phyloP scores from a whole-genome alignment of 1,140 invertebrate species.

The Trialeurodes vaporariorum region DNA sequence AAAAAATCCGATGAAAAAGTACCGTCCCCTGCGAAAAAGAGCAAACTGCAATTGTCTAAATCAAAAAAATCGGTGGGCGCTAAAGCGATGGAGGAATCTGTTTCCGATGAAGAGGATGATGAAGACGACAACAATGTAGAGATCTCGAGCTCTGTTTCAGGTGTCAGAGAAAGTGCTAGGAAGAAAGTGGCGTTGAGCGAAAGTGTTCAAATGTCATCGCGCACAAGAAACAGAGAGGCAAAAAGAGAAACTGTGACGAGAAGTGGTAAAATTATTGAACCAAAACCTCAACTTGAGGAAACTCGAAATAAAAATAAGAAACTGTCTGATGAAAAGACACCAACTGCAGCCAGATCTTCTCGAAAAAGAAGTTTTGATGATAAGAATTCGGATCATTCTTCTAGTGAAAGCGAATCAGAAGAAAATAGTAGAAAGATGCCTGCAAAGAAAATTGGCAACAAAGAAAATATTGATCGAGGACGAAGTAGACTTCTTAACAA shows the following conservation, averaged over 20 bases:
- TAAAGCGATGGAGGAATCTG: neutral
- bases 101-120: neutral
- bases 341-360: neutral
- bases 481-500: too few relatives aligned
- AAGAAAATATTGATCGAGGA: too few relatives aligned
- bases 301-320: neutral
- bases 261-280: neutral
- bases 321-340: neutral
- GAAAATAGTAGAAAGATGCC: too few relatives aligned
- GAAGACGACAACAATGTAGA: too few relatives aligned
- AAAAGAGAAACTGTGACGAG: neutral
- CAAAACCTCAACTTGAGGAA: neutral
- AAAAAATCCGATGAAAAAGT: neutral
- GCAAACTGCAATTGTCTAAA: neutral
- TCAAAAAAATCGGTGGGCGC: neutral
- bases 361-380: neutral
- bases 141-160: too few relatives aligned
- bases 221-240: neutral
- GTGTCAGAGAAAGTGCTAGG: neutral
- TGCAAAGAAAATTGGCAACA: too few relatives aligned
- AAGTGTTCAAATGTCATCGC: neutral
- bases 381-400: too few relatives aligned
- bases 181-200: neutral
- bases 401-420: too few relatives aligned
- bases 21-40: neutral